Base-by-base conservation (phyloP, 1,140 invertebrate genomes). In the Brachionus calyciflorus region DNA sequence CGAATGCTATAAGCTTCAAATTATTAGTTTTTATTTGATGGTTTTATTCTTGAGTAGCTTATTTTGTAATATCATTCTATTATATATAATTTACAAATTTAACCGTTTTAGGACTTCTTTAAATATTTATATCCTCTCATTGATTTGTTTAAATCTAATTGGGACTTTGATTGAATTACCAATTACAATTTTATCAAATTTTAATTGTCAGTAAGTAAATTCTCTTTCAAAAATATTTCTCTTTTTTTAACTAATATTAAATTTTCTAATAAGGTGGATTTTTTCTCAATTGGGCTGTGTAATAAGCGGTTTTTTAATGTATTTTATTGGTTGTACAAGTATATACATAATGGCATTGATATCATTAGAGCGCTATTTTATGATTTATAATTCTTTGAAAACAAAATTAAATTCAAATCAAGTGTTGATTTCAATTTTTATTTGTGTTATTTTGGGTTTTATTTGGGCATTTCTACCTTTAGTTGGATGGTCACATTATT, bases 401-500 rank as follows among this genome's bases (percentile, higher is more conserved):
- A 73, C 33, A 9, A 51, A 21, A 28, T 21, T 73, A 24, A 30
- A 73, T 10, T 28, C 7, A 6, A 49, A 55, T 14, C 14, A 73
- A 65, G 51, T 55, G 9, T 17, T 73, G 12, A 0, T 51, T 24
- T 49, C 51, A 19, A 49, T 51, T 7, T 9, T 55, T 2, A 9
- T 49, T 3, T 73, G 69, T 24, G 10, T 30, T 49, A 12, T 51
- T 21, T 19, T 55, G 12, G 49, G 48, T 41, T 26, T 46, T 30
- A 3, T 37, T 14, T 76, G 49, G 49, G 33, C 49, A 12, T 30
- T 55, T 28, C 33, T 55, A 7, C 49, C 49, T 14, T 7, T 55
- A 40, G 12, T 76, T 55, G 73, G 73, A 26, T 55, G 49, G 49
- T 73, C 69, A 12, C 33, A 76, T 46, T 76, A 76, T 19, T 55